Base-by-base conservation (phyloP, 2,113 vertebrate genomes). In the Pelvicachromis taeniatus region DNA sequence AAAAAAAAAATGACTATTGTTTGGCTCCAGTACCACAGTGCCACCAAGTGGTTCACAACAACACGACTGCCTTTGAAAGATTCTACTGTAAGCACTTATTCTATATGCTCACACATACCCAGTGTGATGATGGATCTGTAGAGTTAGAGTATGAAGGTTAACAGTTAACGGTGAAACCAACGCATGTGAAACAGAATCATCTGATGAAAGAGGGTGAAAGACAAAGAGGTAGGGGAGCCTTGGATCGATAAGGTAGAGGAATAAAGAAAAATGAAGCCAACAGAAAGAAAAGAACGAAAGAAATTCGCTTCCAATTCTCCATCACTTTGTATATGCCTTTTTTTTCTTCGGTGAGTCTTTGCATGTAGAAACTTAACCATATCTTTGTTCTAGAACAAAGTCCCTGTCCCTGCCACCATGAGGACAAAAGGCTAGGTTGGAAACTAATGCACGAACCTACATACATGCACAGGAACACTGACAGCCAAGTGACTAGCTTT, bases 1-100 rank as follows among this genome's bases (percentile, higher is more conserved):
- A 31, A 45, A 65, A 31, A 82, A 53, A 82, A 53, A 58, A 38
- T 10, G 4, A 40, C 52, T 3, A 8, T 16, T 45, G 42, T 54
- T 6, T 70, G 54, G 87, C 75, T 87, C 55, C 50, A 91, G 85
- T 93, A 83, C 94, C 93, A 95, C 93, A 95, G 94, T 95, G 95
- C 93, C 95, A 79, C 94, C 95, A 95, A 94, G 95, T 94, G 95
- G 93, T 83, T 40, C 2, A 31, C 3, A 48, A 16, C 6, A 33
- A 68, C 52, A 87, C 7, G 13, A 17, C 83, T 83, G 9, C 4
- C 21, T 55, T 56, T 83, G 21, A 78, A 78, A 78, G n/a, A 10
- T 19, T 54, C 13, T 2, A 55, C 61, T 79, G 33, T 80, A 56
- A 48, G 78, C 54, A 9, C 55, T 63, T 50, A 33, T 35, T 73